phyloP scores from a whole-genome alignment of 2,113 vertebrate genomes.

The Petromus typicus region DNA sequence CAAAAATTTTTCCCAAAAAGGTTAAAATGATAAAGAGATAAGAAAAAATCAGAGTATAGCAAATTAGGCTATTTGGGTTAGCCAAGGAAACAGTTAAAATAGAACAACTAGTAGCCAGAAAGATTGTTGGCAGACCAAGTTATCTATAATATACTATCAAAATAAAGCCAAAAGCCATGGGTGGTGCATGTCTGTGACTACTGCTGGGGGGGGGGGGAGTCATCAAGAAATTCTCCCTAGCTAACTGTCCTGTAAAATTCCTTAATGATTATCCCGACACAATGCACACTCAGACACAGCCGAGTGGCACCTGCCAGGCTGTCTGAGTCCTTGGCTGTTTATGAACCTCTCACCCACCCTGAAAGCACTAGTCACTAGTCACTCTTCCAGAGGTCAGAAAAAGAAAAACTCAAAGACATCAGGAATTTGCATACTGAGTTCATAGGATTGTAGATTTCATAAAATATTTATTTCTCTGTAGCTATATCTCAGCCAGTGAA shows the following conservation, averaged over 20 bases:
- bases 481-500: background rate
- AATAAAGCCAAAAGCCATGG: background rate
- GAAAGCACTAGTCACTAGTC: background rate
- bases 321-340: background rate
- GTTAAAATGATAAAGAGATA: background rate
- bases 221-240: background rate
- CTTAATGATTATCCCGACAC: background rate
- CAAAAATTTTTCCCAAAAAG: background rate
- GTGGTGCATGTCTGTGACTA: background rate
- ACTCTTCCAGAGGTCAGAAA: background rate
- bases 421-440: background rate
- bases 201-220: too few relatives aligned
- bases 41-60: background rate
- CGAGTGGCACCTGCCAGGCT: background rate
- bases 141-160: background rate
- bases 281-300: background rate
- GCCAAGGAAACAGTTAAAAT: slow-evolving; percentile 13
- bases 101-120: background rate
- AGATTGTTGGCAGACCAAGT: background rate
- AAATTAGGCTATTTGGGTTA: background rate
- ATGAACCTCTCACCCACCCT: background rate
- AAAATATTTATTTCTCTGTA: background rate
- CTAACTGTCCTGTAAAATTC: background rate
- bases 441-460: background rate
- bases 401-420: background rate